Conservation (phyloP, 2,113 vertebrate genomes). For the Silurus glanis region DNA sequence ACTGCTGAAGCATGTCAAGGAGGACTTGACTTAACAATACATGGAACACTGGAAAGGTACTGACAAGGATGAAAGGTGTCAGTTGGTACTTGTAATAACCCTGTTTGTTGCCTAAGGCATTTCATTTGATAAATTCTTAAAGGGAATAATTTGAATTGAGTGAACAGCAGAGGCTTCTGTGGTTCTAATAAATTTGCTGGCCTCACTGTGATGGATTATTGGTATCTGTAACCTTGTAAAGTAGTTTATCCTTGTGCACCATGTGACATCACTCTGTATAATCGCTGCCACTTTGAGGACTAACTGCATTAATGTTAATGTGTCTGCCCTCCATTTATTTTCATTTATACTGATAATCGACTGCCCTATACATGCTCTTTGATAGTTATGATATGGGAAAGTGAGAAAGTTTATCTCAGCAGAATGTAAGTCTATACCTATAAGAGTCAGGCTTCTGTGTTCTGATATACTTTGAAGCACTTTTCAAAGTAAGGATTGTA, state of each 20-base stretch:
- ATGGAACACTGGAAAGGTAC: neutral
- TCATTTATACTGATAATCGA: neutral
- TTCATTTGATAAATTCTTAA: neutral
- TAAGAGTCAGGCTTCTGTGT: neutral
- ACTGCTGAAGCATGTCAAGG: neutral
- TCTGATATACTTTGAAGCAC: neutral
- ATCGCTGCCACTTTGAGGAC: neutral
- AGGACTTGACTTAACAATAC: neutral
- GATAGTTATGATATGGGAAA: neutral
- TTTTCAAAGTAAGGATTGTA: neutral
- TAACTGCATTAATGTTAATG: neutral
- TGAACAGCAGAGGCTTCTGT: neutral
- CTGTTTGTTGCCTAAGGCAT: neutral
- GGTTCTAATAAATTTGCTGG: neutral
- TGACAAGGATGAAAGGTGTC: neutral
- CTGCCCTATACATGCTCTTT: neutral
- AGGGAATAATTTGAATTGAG: neutral
- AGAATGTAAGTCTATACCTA: neutral
- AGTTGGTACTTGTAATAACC: neutral
- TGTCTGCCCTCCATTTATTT: neutral
- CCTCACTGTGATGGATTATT: neutral
- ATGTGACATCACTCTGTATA: neutral
- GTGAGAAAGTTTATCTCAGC: neutral
- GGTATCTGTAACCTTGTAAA: neutral
- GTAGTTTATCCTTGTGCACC: neutral